Evolutionary conservation across 2,797 vertebrate species (phyloP).

Genomic region (Pantherophis vulpinus): DNA sequence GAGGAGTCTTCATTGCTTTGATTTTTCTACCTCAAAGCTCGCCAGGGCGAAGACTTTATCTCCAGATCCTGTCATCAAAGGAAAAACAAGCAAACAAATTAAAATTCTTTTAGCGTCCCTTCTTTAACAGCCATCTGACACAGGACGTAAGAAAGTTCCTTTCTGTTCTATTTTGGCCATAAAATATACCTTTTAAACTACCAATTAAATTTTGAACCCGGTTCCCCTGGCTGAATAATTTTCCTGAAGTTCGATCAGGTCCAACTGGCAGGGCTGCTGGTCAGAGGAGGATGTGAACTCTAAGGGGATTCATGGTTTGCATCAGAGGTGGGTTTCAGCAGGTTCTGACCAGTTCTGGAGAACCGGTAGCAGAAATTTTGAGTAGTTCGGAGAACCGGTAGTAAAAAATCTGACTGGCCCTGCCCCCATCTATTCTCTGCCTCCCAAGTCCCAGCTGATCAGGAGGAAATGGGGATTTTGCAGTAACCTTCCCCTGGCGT

Average conservation of each 20-base stretch:
- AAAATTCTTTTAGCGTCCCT: neutral
- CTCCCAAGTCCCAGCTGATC: no score
- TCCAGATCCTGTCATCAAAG: conserved; percentile 82
- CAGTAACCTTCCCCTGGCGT: no score
- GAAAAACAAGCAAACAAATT: conserved; percentile 16
- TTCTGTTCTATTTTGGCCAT: neutral
- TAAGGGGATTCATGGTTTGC: neutral
- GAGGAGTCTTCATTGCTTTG: conserved; percentile 74
- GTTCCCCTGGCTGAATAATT: neutral
- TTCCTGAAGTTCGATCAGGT: neutral
- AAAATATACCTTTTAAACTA: neutral
- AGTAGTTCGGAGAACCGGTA: no score
- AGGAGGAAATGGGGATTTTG: no score
- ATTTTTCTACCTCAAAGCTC: conserved; percentile 89
- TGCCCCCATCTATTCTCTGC: no score
- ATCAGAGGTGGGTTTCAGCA: no score
- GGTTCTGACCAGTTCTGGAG: no score
- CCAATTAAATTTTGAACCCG: no score
- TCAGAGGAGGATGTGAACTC: neutral
- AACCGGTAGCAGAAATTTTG: no score
- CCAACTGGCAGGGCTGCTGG: neutral
- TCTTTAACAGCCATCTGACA: neutral
- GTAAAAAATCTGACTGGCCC: no score
- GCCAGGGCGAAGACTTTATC: conserved; percentile 97
- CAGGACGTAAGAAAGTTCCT: neutral